Conservation (phyloP, 1,140 invertebrate species). For the Meloidogyne hapla region DNA sequence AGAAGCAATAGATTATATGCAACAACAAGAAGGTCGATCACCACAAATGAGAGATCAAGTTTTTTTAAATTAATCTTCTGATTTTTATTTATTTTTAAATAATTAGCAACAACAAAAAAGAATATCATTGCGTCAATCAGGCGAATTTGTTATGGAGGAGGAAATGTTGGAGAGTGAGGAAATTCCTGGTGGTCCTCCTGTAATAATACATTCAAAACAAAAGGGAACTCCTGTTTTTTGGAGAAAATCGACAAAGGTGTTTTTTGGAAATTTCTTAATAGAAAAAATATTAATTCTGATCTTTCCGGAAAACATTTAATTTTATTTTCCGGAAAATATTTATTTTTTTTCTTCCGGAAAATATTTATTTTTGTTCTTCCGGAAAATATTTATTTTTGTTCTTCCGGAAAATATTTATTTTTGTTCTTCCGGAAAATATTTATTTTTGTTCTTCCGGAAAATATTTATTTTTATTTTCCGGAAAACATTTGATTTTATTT, state of each 20-base stretch:
- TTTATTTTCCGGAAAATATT: too few species aligned
- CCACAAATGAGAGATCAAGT: not conserved
- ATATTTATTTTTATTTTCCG: too few species aligned
- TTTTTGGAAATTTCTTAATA: not conserved
- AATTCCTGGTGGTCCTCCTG: not conserved
- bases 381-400: too few species aligned
- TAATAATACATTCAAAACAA: not conserved
- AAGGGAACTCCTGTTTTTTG: not conserved
- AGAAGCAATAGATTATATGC: constrained; percentile 13
- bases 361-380: not conserved
- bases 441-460: too few species aligned
- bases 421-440: too few species aligned
- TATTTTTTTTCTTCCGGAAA: too few species aligned
- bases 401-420: too few species aligned
- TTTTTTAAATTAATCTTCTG: not conserved
- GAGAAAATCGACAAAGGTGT: not conserved
- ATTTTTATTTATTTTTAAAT: not conserved
- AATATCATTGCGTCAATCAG: not conserved
- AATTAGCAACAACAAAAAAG: constrained; percentile 3
- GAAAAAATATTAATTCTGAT: not conserved
- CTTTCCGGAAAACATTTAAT: too few species aligned
- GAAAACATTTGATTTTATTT: too few species aligned
- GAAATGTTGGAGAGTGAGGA: constrained; percentile 29
- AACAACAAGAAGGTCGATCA: not conserved
- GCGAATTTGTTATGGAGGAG: constrained; percentile 23